Evolutionary conservation across 2,797 vertebrate genomes (phyloP), one percentile per base, ranked within the genome.

Genomic region (Lemur catta): DNA sequence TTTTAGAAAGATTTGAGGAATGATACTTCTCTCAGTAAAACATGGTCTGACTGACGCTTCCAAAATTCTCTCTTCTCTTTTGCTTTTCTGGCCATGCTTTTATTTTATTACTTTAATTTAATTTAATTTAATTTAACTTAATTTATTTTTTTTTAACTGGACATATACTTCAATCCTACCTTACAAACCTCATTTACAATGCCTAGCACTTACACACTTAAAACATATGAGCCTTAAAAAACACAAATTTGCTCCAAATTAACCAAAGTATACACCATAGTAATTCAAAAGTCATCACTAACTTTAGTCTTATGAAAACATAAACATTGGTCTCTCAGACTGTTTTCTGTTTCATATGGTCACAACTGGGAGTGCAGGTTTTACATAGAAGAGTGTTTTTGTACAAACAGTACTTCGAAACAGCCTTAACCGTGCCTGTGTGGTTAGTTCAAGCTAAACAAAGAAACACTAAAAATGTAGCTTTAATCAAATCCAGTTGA

Each of bases 401-500:
- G 5, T 1, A 1, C 24, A 95, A 69, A 82, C 15, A 67, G 4
- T 14, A 4, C 6, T 59, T 84, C 24, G 59, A 94, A 86, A 80
- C 3, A 9, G 76, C 57, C 43, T 20, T 57, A n/a, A 59, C 26
- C 48, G 15, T 46, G 67, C 46, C 35, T 46, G 26, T 71, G 18
- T 0, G 13, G 50, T 82, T 94, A 59, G 84, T 74, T 69, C 52
- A 33, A 92, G 28, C 48, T 63, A 84, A 95, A 93, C 55, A 94
- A 87, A 88, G n/a, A 75, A 82, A 41, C 20, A 75, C 41, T 78
- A 28, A 69, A 74, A 84, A 20, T 26, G 2, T 17, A 50, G 30
- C n/a, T 95, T 95, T 93, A 93, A 95, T 90, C n/a, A 79, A 95
- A 9, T 50, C 48, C 72, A 93, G 38, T 46, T 82, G 55, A 84